Conservation (phyloP, 2,113 vertebrate genomes). For the Tyrannus savana region DNA sequence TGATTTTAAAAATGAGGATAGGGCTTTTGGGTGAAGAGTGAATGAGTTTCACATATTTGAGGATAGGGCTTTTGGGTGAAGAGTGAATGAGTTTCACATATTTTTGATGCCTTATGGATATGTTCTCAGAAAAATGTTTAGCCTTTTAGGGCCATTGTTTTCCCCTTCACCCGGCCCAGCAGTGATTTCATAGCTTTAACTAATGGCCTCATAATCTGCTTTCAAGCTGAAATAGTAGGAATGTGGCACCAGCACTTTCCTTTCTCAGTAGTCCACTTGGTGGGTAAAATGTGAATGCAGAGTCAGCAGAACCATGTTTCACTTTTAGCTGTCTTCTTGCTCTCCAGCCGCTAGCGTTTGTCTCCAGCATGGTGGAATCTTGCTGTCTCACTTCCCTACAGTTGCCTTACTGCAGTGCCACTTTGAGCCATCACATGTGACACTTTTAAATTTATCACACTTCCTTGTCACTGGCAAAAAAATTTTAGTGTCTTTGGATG, state of each 20-base stretch:
- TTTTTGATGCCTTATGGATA: background rate
- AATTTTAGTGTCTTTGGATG: background rate
- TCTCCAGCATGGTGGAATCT: background rate
- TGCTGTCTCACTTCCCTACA: background rate
- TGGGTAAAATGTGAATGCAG: background rate
- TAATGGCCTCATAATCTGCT: background rate
- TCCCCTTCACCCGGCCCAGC: background rate
- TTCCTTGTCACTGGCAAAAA: background rate
- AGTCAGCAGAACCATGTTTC: background rate
- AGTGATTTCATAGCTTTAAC: background rate
- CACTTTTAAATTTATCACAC: background rate
- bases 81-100: background rate
- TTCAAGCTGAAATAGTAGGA: background rate
- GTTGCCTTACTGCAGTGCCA: background rate
- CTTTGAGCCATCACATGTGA: background rate
- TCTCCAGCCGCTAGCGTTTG: background rate
- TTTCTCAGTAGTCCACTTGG: background rate
- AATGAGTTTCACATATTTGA: background rate
- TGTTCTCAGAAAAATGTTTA: background rate
- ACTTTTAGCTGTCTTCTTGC: background rate
- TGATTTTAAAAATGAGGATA: background rate
- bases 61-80: background rate
- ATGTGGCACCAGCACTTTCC: background rate
- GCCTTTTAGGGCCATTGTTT: background rate
- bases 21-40: background rate